phyloP scores from a whole-genome alignment of 1,140 invertebrate species.

The Octopus bimaculoides region DNA sequence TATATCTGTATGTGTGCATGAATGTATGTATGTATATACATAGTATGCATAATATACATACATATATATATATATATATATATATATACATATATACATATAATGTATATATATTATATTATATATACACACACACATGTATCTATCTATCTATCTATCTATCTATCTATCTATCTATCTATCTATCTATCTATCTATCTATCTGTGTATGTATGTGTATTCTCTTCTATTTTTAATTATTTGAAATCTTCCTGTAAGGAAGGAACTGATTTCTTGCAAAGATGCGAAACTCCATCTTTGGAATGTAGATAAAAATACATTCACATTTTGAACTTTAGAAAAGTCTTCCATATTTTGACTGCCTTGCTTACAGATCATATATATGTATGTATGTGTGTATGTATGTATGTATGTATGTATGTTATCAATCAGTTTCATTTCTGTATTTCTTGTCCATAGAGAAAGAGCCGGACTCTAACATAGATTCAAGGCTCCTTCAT shows the following conservation, averaged over 20 bases:
- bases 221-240: not conserved
- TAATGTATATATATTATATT: not conserved
- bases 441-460: too few relatives aligned
- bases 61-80: not conserved
- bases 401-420: too few relatives aligned
- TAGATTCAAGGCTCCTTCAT: too few relatives aligned
- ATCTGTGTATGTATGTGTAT: not conserved
- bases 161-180: not conserved
- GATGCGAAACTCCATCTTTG: not conserved
- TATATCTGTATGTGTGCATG: slow-evolving; percentile 15
- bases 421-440: too few relatives aligned
- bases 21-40: slow-evolving; percentile 1
- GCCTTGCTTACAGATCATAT: too few relatives aligned
- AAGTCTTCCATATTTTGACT: too few relatives aligned
- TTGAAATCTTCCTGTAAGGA: too few relatives aligned
- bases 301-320: not conserved
- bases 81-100: not conserved
- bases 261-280: too few relatives aligned
- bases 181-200: slow-evolving; percentile 1
- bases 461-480: too few relatives aligned
- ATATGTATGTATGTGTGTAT: too few relatives aligned
- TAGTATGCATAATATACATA: not conserved
- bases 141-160: too few relatives aligned
- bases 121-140: not conserved
- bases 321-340: not conserved